Evolutionary conservation across 64 coral and sea anemone genomes (phyloP).

Genomic region (Acropora yongei): DNA sequence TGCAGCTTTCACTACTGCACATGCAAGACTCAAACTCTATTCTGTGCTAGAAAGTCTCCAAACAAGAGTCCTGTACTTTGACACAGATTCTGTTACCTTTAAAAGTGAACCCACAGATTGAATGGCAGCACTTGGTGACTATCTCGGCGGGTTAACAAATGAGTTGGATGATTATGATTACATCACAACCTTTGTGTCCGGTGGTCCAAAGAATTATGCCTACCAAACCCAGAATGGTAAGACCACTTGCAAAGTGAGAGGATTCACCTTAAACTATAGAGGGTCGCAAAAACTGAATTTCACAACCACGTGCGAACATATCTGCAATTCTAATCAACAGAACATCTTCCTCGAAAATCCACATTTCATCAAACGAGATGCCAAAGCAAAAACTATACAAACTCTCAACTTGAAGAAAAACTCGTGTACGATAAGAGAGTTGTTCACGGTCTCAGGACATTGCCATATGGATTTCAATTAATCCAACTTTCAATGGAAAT

Average conservation of each 20-base stretch:
- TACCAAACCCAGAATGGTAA: background rate
- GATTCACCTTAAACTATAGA: conserved; percentile 32
- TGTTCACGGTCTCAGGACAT: background rate
- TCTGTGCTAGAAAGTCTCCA: too few species aligned
- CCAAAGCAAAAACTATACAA: background rate
- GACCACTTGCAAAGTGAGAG: conserved; percentile 19
- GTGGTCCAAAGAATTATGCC: conserved; percentile 57
- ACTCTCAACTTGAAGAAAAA: background rate
- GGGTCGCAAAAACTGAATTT: background rate
- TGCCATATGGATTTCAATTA: conserved; percentile 19
- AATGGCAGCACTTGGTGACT: conserved; percentile 24
- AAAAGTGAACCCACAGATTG: background rate
- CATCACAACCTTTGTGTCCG: conserved; percentile 37
- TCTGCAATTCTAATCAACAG: background rate
- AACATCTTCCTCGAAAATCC: conserved; percentile 28
- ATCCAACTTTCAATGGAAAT: too few species aligned
- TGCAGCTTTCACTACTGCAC: conserved; percentile 21
- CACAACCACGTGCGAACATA: background rate
- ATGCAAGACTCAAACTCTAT: too few species aligned
- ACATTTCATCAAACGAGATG: conserved; percentile 36
- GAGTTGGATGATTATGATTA: conserved; percentile 16
- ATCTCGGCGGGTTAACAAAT: conserved; percentile 19
- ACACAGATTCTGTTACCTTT: conserved; percentile 48
- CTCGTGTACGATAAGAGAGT: conserved; percentile 50
- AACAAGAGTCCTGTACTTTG: too few species aligned